Evolutionary conservation across 1,140 invertebrate species (phyloP).

Genomic region (Cydia strobilella): DNA sequence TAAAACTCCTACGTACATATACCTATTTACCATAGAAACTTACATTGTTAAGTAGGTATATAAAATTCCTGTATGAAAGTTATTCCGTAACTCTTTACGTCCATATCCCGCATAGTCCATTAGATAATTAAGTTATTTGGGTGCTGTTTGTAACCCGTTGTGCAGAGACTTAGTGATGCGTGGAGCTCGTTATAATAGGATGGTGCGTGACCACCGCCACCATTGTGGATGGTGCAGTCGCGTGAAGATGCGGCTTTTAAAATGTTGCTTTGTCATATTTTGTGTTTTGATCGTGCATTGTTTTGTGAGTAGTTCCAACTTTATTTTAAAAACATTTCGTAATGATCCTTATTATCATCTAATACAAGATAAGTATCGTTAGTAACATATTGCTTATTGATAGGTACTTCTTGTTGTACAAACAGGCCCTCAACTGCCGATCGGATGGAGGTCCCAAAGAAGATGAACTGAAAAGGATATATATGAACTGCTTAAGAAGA

Average conservation of each 20-base stretch:
- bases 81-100: not conserved
- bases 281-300: slow-evolving; percentile 43
- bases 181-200: slow-evolving; percentile 45
- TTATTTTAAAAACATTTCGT: not conserved
- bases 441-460: slow-evolving; percentile 75
- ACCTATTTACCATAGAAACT: no score
- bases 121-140: slow-evolving; percentile 17
- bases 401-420: not conserved
- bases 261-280: slow-evolving; percentile 40
- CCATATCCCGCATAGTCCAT: not conserved
- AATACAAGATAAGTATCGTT: no score
- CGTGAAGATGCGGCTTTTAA: slow-evolving; percentile 48
- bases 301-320: slow-evolving; percentile 46
- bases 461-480: slow-evolving; percentile 67
- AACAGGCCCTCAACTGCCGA: slow-evolving; percentile 72
- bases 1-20: no score
- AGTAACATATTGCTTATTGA: no score
- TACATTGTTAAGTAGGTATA: no score
- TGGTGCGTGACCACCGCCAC: slow-evolving; percentile 6
- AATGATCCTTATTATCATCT: not conserved
- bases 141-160: slow-evolving; percentile 11
- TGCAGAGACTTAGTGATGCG: slow-evolving; percentile 44
- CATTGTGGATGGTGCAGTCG: slow-evolving; percentile 22
- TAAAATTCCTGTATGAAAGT: no score
- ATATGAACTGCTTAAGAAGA: slow-evolving; percentile 59